Evolutionary conservation across 2,888 invertebrate species (phyloP).

Genomic region (Eilema caniola): DNA sequence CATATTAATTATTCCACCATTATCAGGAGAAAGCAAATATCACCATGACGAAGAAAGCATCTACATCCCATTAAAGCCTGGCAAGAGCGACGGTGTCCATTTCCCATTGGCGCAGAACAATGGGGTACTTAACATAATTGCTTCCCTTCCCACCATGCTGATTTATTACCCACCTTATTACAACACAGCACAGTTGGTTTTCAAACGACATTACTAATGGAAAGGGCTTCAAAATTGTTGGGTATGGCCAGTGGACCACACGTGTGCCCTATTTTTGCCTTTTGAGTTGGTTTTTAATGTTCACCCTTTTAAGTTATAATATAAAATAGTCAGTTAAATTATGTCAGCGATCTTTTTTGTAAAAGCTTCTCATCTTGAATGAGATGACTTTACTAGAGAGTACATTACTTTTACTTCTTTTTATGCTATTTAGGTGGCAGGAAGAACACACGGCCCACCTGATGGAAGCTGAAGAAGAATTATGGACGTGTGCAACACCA

Average conservation of each 20-base stretch:
- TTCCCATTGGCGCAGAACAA: constrained; percentile 50
- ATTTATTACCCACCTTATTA: constrained; percentile 17
- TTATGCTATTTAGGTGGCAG: too few species aligned
- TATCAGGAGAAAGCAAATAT: constrained; percentile 35
- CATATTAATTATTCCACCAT: constrained; percentile 22
- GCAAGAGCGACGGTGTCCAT: constrained; percentile 48
- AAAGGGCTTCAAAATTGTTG: constrained; percentile 36
- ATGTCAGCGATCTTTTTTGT: background rate
- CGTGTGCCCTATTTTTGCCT: constrained; percentile 47
- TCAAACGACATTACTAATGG: constrained; percentile 11
- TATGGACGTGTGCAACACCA: too few species aligned
- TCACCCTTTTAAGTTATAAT: constrained; percentile 28
- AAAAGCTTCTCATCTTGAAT: too few species aligned
- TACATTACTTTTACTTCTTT: too few species aligned
- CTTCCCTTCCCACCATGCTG: constrained; percentile 25
- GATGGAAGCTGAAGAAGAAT: too few species aligned
- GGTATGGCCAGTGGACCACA: constrained; percentile 47
- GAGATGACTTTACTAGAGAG: too few species aligned
- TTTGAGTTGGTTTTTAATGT: constrained; percentile 33
- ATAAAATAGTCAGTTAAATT: background rate
- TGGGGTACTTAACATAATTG: constrained; percentile 52
- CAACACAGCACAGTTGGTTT: background rate
- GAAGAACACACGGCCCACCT: too few species aligned
- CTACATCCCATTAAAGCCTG: constrained; percentile 48
- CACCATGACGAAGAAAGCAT: constrained; percentile 40